Evolutionary conservation across 2,888 invertebrate species (phyloP).

Genomic region (Poecilus cupreus): DNA sequence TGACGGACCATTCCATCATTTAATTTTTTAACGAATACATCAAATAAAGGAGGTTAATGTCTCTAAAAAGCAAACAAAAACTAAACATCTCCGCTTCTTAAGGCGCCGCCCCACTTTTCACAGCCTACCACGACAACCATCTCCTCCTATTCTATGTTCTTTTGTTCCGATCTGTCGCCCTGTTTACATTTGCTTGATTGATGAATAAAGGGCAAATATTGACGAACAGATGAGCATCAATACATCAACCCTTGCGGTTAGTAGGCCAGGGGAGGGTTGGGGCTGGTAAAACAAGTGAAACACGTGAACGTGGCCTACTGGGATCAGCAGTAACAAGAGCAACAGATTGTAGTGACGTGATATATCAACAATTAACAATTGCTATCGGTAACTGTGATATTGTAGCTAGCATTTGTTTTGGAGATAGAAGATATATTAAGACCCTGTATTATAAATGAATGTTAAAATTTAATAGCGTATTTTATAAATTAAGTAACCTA

Average conservation of each 20-base stretch:
- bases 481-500: too few species aligned
- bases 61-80: too few species aligned
- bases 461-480: too few species aligned
- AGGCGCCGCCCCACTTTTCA: background rate
- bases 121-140: background rate
- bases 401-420: too few species aligned
- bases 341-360: conserved; percentile 8
- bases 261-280: background rate
- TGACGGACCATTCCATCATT: too few species aligned
- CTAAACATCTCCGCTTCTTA: too few species aligned
- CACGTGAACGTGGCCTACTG: background rate
- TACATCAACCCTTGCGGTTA: conserved; percentile 32
- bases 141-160: background rate
- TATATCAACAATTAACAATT: conserved; percentile 10
- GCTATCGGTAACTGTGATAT: background rate
- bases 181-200: conserved; percentile 50
- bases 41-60: too few species aligned
- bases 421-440: too few species aligned
- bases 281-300: background rate
- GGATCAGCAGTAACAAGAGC: background rate
- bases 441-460: too few species aligned
- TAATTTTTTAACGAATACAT: too few species aligned
- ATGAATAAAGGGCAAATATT: conserved; percentile 54
- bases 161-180: conserved; percentile 14
- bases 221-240: conserved; percentile 47